Evolutionary conservation across 2,888 invertebrate species (phyloP).

Genomic region (Apamea epomidion): DNA sequence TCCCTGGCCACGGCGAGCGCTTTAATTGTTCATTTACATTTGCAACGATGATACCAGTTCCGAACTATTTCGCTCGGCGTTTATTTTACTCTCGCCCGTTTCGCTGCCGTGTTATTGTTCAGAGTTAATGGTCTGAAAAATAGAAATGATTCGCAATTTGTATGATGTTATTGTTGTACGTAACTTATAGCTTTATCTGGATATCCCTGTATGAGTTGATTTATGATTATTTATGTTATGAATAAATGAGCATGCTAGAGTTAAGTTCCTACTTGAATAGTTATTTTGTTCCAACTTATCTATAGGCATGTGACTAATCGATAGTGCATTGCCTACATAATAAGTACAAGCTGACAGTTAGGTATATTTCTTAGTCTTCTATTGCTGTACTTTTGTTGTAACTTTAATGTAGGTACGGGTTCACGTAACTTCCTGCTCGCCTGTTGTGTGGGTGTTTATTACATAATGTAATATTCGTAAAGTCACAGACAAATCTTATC

Average conservation of each 20-base stretch:
- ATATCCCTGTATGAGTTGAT: constrained; percentile 64
- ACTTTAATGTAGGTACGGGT: constrained; percentile 3
- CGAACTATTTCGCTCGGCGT: constrained; percentile 88
- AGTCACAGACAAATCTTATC: constrained; percentile 19
- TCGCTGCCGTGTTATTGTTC: constrained; percentile 87
- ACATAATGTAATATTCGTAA: constrained; percentile 32
- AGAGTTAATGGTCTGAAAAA: constrained; percentile 89
- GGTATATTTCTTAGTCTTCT: neutral
- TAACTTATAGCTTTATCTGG: constrained; percentile 74
- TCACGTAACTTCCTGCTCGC: constrained; percentile 15
- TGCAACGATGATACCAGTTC: constrained; percentile 90
- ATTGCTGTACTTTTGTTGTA: constrained; percentile 15
- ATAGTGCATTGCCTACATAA: neutral
- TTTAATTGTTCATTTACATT: constrained; percentile 91
- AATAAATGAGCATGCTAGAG: constrained; percentile 28
- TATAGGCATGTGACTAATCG: constrained; percentile 3
- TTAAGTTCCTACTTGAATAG: constrained; percentile 23
- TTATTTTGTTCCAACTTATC: constrained; percentile 10
- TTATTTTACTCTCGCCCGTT: constrained; percentile 87
- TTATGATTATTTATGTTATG: constrained; percentile 49
- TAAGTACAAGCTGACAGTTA: neutral
- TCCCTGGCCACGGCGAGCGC: constrained; percentile 88
- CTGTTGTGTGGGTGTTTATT: constrained; percentile 24
- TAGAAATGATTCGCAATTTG: constrained; percentile 88
- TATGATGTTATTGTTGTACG: constrained; percentile 81